Conservation (phyloP, 2,888 invertebrate genomes). For the Gortyna flavago region DNA sequence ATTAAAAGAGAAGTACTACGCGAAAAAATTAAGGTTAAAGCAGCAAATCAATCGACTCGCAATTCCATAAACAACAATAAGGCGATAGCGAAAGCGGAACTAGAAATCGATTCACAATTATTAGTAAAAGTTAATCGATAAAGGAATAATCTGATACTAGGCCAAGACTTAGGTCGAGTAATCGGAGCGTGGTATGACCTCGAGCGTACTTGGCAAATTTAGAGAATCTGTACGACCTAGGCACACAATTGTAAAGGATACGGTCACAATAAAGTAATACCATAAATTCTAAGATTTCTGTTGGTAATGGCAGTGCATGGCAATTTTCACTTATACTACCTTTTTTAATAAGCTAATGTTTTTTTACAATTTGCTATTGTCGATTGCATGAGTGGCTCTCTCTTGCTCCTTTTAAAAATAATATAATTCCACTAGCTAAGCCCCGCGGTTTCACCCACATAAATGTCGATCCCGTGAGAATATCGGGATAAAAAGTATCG, state of each 20-base stretch:
- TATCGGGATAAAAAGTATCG: no score
- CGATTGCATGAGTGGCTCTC: background rate
- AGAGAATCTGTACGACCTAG: slow-evolving; percentile 42
- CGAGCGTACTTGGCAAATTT: slow-evolving; percentile 50
- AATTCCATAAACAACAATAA: slow-evolving; percentile 60
- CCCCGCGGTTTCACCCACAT: no score
- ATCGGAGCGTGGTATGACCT: slow-evolving; percentile 61
- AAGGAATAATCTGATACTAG: slow-evolving; percentile 71
- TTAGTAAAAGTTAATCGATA: slow-evolving; percentile 75
- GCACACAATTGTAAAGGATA: slow-evolving; percentile 22
- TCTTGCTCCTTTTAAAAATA: slow-evolving; percentile 8
- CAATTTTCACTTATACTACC: background rate
- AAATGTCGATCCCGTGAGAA: no score
- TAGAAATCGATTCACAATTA: slow-evolving; percentile 71
- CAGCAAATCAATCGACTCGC: slow-evolving; percentile 48
- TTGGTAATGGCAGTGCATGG: background rate
- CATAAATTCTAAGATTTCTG: slow-evolving; percentile 19
- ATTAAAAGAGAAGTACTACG: slow-evolving; percentile 12
- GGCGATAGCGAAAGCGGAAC: slow-evolving; percentile 75
- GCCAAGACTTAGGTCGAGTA: slow-evolving; percentile 59
- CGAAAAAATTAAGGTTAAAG: slow-evolving; percentile 51
- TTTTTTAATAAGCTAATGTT: background rate
- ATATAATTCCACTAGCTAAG: no score
- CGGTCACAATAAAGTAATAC: slow-evolving; percentile 18
- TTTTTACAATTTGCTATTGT: background rate